Evolutionary conservation across 1,140 invertebrate species (phyloP).

Genomic region (Apis mellifera): Amel_HAv3.1 CM009945.2:7757501-7758000

Average conservation of each 20-base stretch:
- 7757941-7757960: conserved; percentile 74
- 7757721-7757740: conserved; percentile 74
- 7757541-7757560: too few species aligned
- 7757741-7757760: conserved; percentile 74
- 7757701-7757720: conserved; percentile 70
- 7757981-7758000: conserved; percentile 2
- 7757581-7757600: conserved; percentile 65
- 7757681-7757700: conserved; percentile 75
- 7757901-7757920: conserved; percentile 73
- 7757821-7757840: conserved; percentile 9
- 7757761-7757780: conserved; percentile 75
- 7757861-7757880: conserved; percentile 77
- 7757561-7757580: too few species aligned
- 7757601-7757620: conserved; percentile 75
- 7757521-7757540: too few species aligned
- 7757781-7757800: conserved; percentile 20
- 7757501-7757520: neutral
- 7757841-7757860: conserved; percentile 67
- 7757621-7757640: conserved; percentile 72
- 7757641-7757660: conserved; percentile 73
- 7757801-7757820: neutral
- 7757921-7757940: conserved; percentile 64
- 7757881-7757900: conserved; percentile 75
- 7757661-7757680: conserved; percentile 68
- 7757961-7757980: conserved; percentile 78